These are phyloP conservation scores for Tupiocoris notatus DNA, from an alignment of 2,888 invertebrate species.

Conservation along the genomic window DNA sequence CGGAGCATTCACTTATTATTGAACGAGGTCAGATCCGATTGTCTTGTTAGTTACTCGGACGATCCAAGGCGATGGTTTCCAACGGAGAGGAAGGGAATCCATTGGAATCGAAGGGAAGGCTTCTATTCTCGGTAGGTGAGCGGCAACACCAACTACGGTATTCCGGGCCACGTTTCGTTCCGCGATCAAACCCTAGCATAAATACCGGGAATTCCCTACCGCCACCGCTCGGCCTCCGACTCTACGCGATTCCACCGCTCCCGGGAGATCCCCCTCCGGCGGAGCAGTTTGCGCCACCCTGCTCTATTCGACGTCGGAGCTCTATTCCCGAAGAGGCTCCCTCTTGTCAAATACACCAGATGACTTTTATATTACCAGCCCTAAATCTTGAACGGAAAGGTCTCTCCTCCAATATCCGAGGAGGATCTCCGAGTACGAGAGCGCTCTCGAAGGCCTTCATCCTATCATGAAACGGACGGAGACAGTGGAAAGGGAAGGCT, in stretches of 20 bases:
- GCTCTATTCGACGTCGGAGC: background rate
- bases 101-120: background rate
- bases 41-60: background rate
- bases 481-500: background rate
- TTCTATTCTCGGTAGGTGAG: background rate
- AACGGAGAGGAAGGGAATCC: background rate
- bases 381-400: slow-evolving; percentile 27
- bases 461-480: background rate
- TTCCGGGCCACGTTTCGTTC: slow-evolving; percentile 36
- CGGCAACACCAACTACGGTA: slow-evolving; percentile 12
- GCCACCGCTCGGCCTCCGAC: background rate
- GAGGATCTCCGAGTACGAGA: too few relatives aligned
- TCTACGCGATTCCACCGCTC: background rate
- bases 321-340: slow-evolving; percentile 18
- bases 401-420: slow-evolving; percentile 6
- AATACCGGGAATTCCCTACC: slow-evolving; percentile 26
- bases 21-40: background rate
- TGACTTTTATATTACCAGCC: slow-evolving; percentile 31
- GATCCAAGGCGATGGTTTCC: background rate
- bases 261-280: background rate
- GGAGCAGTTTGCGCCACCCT: background rate
- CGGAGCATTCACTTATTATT: background rate
- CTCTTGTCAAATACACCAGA: slow-evolving; percentile 36
- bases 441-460: too few relatives aligned
- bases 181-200: slow-evolving; percentile 32